Evolutionary conservation across 2,113 vertebrate species (phyloP), one percentile per base, ranked within the genome.

Genomic region (Phalacrocorax carbo): DNA sequence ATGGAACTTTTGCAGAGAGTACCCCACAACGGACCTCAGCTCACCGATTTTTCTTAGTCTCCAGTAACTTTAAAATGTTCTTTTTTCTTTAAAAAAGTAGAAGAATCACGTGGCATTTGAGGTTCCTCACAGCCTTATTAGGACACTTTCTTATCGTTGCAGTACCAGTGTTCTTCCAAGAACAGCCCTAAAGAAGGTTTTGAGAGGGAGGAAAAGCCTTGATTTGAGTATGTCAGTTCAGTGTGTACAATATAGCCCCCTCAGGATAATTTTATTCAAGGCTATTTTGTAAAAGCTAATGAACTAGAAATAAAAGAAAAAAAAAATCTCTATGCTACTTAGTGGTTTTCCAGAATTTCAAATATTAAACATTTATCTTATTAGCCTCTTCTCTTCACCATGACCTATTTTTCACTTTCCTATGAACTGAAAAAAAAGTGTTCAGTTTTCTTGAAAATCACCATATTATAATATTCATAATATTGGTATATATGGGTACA

Each of bases 301-400:
- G 36, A 96, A 30, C 25, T 58, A 86, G 42, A 78, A 93, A 92
- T 76, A 46, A 72, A 91, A 82, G 23, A 25, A 11, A 22, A 52
- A 44, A 42, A 61, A 61, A 32, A 5, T 17, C 7, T 82, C 58
- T 36, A 30, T 61, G 34, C 16, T 80, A 86, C 51, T 64, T 79
- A 68, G 22, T 40, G 42, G 19, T 49, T 86, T 79, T 70, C 32
- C 54, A 40, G 38, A 77, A 73, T 71, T 90, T 92, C 29, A 86
- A 57, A 82, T 78, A 85, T 78, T 61, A 95, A 94, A 94, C 16
- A 79, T 76, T 93, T 91, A 82, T 76, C 46, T 94, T 77, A 76
- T 21, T 86, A 92, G 79, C 8, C 44, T 90, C 36, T 75, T 54
- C 51, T 48, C 42, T 46, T 90, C 75, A 92, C 55, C 29, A n/a